Evolutionary conservation across 2,797 vertebrate species (phyloP).

Genomic region (Myotis pilosus): DNA sequence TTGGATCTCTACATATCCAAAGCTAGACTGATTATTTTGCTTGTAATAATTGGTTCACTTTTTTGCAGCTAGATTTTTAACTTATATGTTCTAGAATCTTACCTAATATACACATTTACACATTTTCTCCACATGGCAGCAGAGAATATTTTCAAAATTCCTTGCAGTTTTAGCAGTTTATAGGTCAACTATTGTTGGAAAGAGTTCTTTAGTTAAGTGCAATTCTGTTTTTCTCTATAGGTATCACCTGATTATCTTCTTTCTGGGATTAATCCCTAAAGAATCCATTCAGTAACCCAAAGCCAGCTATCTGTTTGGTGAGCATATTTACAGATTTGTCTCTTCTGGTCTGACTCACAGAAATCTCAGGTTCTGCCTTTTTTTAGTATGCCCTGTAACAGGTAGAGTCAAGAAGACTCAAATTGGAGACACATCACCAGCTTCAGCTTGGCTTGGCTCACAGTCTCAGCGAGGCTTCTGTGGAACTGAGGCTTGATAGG

Average conservation of each 20-base stretch:
- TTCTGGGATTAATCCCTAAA: neutral
- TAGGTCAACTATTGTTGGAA: neutral
- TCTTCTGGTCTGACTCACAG: neutral
- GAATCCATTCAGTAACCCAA: neutral
- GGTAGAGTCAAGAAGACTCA: neutral
- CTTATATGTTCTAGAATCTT: neutral
- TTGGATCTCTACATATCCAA: neutral
- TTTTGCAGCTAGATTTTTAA: conserved; percentile 7
- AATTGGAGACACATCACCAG: neutral
- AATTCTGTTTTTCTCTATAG: neutral
- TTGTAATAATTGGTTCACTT: neutral
- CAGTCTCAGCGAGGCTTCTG: neutral
- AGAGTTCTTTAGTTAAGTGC: neutral
- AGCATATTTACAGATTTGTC: neutral
- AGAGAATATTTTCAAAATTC: neutral
- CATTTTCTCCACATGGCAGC: neutral
- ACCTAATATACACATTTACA: neutral
- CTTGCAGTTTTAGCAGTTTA: neutral
- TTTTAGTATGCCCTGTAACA: neutral
- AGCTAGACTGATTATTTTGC: neutral
- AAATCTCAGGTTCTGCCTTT: neutral
- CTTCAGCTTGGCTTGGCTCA: neutral
- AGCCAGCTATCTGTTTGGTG: neutral
- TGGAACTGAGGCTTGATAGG: neutral
- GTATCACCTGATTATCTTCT: neutral